Conservation (phyloP, 2,113 vertebrate species). For the Hystrix brachyura region DNA sequence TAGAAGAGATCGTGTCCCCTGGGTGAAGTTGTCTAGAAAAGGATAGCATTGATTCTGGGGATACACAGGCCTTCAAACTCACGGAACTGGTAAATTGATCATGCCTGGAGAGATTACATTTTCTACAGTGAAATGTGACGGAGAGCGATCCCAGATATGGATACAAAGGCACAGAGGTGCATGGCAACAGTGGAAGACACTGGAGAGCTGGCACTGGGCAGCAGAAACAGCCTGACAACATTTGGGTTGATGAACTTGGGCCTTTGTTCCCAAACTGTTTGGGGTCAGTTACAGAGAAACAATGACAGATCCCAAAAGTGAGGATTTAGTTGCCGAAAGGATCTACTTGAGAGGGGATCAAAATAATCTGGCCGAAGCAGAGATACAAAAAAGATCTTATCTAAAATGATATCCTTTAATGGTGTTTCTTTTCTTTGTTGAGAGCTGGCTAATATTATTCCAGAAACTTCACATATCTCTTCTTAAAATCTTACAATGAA, state of each 20-base stretch:
- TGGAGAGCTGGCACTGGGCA: not conserved
- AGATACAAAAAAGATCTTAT: not conserved
- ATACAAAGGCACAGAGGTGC: not conserved
- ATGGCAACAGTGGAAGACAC: not conserved
- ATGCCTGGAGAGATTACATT: not conserved
- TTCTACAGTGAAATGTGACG: not conserved
- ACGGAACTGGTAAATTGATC: not conserved
- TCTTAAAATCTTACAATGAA: not conserved
- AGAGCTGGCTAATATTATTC: not conserved
- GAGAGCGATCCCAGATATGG: not conserved
- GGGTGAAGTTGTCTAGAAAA: not conserved
- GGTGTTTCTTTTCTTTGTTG: not conserved
- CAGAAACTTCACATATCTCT: not conserved
- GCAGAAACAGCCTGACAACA: not conserved
- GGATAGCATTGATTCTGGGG: not conserved
- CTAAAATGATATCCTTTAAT: not conserved
- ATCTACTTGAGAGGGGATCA: not conserved
- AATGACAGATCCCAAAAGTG: not conserved
- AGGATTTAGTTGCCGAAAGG: not conserved
- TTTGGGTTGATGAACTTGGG: not conserved
- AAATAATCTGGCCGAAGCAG: slow-evolving; percentile 32
- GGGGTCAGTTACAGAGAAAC: not conserved
- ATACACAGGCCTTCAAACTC: not conserved
- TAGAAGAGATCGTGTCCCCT: not conserved
- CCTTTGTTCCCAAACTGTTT: no score